Conservation (phyloP, 2,888 invertebrate species). For the Ecliptopera silaceata region DNA sequence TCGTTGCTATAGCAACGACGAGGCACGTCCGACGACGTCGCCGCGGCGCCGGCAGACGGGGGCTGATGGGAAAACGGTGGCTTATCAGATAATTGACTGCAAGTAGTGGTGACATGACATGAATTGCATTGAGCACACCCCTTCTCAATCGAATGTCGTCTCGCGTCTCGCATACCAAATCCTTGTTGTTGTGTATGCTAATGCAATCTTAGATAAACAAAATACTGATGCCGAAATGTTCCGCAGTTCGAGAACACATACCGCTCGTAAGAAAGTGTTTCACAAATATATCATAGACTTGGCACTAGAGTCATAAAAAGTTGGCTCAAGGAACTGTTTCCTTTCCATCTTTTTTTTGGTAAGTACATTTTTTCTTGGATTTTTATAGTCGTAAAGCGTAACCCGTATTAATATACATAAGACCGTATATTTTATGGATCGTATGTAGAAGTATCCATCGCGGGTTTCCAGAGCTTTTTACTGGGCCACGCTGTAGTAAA, state of each 20-base stretch:
- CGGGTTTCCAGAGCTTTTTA: not conserved
- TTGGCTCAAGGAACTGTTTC: constrained; percentile 35
- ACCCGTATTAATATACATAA: constrained; percentile 22
- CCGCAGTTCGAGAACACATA: constrained; percentile 13
- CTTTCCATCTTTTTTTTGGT: constrained; percentile 28
- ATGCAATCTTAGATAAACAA: constrained; percentile 10
- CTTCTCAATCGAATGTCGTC: constrained; percentile 33
- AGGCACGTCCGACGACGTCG: constrained; percentile 12
- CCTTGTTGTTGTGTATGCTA: constrained; percentile 22
- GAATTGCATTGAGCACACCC: constrained; percentile 44
- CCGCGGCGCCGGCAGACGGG: constrained; percentile 20
- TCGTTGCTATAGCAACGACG: constrained; percentile 51
- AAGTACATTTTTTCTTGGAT: constrained; percentile 19
- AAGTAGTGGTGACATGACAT: constrained; percentile 55
- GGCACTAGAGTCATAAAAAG: constrained; percentile 34
- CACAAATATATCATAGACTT: constrained; percentile 33
- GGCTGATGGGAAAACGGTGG: constrained; percentile 48
- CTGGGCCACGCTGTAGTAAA: not conserved
- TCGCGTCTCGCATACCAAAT: constrained; percentile 44
- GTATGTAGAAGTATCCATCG: constrained; percentile 5
- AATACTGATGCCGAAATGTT: constrained; percentile 1
- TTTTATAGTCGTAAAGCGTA: constrained; percentile 19
- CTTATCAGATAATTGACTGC: constrained; percentile 77
- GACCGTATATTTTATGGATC: constrained; percentile 21
- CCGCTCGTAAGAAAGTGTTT: constrained; percentile 30